Evolutionary conservation across 30 jellyfish, hydroid and myxozoan genomes (phyloP).

Genomic region (Mastigias papua): DNA sequence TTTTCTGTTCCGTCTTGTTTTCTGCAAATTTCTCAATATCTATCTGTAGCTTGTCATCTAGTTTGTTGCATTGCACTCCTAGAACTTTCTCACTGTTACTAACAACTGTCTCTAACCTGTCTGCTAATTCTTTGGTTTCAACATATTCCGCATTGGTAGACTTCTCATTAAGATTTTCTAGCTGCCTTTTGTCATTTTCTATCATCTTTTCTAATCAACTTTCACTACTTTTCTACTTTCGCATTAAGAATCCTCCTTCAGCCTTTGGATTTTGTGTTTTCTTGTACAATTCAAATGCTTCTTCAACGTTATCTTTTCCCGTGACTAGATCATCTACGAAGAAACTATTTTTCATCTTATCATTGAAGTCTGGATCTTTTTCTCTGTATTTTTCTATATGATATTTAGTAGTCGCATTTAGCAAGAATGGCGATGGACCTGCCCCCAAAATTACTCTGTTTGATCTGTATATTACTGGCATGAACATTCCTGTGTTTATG

Average conservation of each 20-base stretch:
- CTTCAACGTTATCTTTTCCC: not conserved
- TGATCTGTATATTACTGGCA: not conserved
- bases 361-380: not conserved
- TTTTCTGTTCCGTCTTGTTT: not conserved
- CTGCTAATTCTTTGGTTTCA: not conserved
- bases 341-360: not conserved
- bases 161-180: not conserved
- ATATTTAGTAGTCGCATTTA: not conserved
- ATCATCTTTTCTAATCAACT: not conserved
- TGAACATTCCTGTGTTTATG: not conserved
- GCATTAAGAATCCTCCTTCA: slow-evolving; percentile 40
- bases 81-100: not conserved
- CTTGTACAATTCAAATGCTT: slow-evolving; percentile 43
- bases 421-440: slow-evolving; percentile 41
- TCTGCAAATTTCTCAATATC: not conserved
- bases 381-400: slow-evolving; percentile 8
- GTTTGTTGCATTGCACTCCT: not conserved
- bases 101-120: not conserved
- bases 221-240: not conserved
- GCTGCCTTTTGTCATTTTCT: not conserved
- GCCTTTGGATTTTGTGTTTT: slow-evolving; percentile 35
- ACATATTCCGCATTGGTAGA: not conserved
- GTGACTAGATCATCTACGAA: slow-evolving; percentile 66
- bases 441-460: slow-evolving; percentile 39
- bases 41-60: not conserved